These are phyloP conservation scores for Apolygus lucorum DNA, from an alignment of 1,140 invertebrate species.

Conservation along the genomic window DNA sequence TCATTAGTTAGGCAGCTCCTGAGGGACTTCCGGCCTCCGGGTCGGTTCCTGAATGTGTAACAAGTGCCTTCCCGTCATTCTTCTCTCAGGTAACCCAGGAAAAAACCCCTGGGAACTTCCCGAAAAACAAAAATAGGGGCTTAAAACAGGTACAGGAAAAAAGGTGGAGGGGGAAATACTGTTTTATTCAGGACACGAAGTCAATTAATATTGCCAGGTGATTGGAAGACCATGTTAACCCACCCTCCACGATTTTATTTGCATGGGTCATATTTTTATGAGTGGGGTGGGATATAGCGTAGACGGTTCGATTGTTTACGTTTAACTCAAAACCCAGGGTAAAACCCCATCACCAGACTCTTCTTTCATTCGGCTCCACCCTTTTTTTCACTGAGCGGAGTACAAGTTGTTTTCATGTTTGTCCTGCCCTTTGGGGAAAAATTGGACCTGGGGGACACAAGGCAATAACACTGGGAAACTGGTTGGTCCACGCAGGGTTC, in stretches of 20 bases:
- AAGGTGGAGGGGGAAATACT: background rate
- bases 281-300: background rate
- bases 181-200: constrained; percentile 3
- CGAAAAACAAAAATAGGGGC: background rate
- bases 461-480: too few relatives aligned
- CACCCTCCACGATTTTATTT: background rate
- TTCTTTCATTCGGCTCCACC: background rate
- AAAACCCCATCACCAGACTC: background rate
- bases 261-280: background rate
- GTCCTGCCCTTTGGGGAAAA: background rate
- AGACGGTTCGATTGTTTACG: background rate
- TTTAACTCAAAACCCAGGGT: background rate
- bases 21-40: background rate
- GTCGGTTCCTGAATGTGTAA: constrained; percentile 13
- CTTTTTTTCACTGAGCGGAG: background rate
- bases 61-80: background rate
- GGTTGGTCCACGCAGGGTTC: too few relatives aligned
- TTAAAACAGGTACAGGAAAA: background rate
- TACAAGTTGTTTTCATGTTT: background rate
- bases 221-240: background rate
- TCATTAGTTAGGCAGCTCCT: background rate
- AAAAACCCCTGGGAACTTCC: background rate
- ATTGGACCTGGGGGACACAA: too few relatives aligned
- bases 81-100: background rate
- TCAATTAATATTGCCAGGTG: constrained; percentile 2